Evolutionary conservation across 2,888 invertebrate species (phyloP).

Genomic region (Charanyca ferruginea): DNA sequence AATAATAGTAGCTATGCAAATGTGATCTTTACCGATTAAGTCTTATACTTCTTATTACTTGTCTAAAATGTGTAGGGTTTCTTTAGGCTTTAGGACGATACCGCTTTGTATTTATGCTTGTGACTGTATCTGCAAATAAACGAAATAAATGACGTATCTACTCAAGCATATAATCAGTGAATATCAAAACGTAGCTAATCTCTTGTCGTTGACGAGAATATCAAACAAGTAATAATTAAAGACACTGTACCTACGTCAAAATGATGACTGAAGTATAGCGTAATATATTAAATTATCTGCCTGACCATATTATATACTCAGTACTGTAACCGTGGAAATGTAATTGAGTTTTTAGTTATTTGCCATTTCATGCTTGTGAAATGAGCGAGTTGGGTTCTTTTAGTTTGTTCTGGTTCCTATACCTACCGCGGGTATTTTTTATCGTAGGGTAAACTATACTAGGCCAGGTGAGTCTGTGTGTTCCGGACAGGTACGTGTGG

Average conservation of each 20-base stretch:
- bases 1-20: no score
- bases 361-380: constrained; percentile 34
- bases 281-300: constrained; percentile 53
- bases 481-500: no score
- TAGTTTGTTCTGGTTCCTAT: background rate
- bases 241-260: constrained; percentile 57
- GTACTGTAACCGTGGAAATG: constrained; percentile 21
- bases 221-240: constrained; percentile 54
- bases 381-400: constrained; percentile 11
- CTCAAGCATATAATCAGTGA: no score
- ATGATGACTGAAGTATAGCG: constrained; percentile 52
- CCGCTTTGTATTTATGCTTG: no score
- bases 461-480: no score
- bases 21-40: no score
- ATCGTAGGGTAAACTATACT: no score
- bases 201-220: constrained; percentile 7
- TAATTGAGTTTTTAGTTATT: constrained; percentile 52
- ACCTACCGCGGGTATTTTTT: background rate
- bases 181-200: constrained; percentile 1
- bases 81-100: no score
- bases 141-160: no score
- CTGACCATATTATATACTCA: constrained; percentile 45
- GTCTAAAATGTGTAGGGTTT: no score
- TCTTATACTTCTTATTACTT: no score
- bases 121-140: no score